Evolutionary conservation across 2,797 vertebrate genomes (phyloP).

Genomic region (Myotis myotis): DNA sequence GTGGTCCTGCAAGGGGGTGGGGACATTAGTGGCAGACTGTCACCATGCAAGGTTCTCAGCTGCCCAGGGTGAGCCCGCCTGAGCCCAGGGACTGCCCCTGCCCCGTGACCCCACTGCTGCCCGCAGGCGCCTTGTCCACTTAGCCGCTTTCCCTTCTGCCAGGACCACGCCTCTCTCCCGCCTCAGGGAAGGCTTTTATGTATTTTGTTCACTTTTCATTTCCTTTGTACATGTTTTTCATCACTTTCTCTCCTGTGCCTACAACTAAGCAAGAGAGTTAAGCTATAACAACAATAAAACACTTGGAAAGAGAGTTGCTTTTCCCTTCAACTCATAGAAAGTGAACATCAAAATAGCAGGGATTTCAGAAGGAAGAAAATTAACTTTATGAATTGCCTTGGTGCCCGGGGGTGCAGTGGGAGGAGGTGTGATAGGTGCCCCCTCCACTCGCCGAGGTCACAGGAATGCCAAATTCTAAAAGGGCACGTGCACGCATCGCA

Average conservation of each 20-base stretch:
- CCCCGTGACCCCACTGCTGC: background rate
- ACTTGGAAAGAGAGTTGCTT: slow-evolving; percentile 36
- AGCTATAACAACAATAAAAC: slow-evolving; percentile 12
- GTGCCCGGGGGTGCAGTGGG: background rate
- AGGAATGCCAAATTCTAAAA: background rate
- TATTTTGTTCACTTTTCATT: background rate
- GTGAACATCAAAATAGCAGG: background rate
- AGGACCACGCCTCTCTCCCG: background rate
- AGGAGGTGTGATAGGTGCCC: too few species aligned
- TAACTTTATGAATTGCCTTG: background rate
- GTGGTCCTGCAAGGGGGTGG: background rate
- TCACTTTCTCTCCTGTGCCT: background rate
- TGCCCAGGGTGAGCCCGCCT: background rate
- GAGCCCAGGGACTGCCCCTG: background rate
- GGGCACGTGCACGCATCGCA: background rate
- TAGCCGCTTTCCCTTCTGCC: background rate
- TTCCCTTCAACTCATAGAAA: slow-evolving; percentile 15
- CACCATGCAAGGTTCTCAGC: background rate
- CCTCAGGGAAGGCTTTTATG: background rate
- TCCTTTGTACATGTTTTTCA: background rate
- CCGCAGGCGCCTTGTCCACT: too few species aligned
- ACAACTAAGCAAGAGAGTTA: background rate
- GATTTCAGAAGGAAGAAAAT: slow-evolving; percentile 14
- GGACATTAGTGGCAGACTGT: background rate
- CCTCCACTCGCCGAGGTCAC: background rate